A percentile compares a stretch with the other conserved stretches of the same genome.
These are phyloP conservation scores for Diogma glabrata DNA, from an alignment of 2,888 invertebrate species.

Conservation along the genomic window DNA sequence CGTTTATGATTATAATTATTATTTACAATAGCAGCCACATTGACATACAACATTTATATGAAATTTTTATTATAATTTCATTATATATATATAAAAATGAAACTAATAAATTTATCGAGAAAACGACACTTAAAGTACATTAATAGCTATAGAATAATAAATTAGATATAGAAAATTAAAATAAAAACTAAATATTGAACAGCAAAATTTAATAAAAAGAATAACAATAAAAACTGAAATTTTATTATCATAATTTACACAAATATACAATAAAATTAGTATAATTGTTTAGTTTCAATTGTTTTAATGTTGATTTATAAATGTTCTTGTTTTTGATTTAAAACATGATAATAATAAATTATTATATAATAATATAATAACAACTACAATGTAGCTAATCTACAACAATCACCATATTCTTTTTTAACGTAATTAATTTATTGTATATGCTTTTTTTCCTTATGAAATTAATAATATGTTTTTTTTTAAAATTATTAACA, in stretches of 20 bases:
- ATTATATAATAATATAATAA: conserved; percentile 9
- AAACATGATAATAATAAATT: conserved; percentile 1
- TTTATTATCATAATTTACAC: conserved; percentile 5
- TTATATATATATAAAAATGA: neutral
- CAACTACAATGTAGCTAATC: conserved; percentile 11
- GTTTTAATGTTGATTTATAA: conserved; percentile 1
- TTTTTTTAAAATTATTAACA: conserved; percentile 9
- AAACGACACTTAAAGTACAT: conserved; percentile 12
- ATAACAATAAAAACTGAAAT: neutral
- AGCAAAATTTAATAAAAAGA: neutral
- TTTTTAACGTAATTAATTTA: conserved; percentile 11
- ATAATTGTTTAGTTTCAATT: neutral
- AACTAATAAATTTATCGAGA: conserved; percentile 3
- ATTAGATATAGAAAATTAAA: neutral
- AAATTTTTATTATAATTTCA: conserved; percentile 3
- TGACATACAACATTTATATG: conserved; percentile 2
- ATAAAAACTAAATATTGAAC: neutral
- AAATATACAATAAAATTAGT: conserved; percentile 7
- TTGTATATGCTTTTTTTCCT: conserved; percentile 4
- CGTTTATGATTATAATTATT: neutral
- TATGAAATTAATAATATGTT: neutral
- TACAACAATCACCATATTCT: conserved; percentile 12
- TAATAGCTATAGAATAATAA: conserved; percentile 7
- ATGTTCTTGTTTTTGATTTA: neutral
- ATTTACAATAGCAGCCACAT: conserved; percentile 8